Conservation (phyloP, 2,113 vertebrate species). For the Jaculus jaculus region DNA sequence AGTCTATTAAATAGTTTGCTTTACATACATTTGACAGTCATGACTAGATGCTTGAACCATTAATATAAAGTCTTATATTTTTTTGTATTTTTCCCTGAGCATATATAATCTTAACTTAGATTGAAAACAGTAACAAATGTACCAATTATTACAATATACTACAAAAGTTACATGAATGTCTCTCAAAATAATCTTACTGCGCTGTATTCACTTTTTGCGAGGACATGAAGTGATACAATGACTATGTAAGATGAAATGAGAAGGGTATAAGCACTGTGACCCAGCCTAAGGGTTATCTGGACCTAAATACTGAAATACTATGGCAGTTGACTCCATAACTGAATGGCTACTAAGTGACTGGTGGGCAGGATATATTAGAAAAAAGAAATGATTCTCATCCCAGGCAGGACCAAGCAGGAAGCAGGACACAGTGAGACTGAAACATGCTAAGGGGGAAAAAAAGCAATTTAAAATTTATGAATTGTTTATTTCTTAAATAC, state of each 20-base stretch:
- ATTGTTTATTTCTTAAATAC: background rate
- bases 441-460: background rate
- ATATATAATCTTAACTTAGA: background rate
- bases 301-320: too few relatives aligned
- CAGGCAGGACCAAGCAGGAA: background rate
- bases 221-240: too few relatives aligned
- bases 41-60: background rate
- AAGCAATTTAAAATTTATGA: background rate
- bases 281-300: too few relatives aligned
- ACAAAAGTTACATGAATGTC: background rate
- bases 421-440: background rate
- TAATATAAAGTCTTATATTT: background rate
- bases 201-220: background rate
- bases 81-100: background rate
- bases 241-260: too few relatives aligned
- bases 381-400: background rate
- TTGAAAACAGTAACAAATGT: too few relatives aligned
- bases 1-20: background rate
- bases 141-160: too few relatives aligned
- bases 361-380: background rate
- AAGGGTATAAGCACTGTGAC: too few relatives aligned
- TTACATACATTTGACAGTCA: background rate
- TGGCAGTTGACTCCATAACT: too few relatives aligned
- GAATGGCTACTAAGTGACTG: too few relatives aligned
- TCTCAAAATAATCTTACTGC: background rate